Evolutionary conservation across 2,797 vertebrate species (phyloP).

Genomic region (Myiothlypis chrysogaster): DNA sequence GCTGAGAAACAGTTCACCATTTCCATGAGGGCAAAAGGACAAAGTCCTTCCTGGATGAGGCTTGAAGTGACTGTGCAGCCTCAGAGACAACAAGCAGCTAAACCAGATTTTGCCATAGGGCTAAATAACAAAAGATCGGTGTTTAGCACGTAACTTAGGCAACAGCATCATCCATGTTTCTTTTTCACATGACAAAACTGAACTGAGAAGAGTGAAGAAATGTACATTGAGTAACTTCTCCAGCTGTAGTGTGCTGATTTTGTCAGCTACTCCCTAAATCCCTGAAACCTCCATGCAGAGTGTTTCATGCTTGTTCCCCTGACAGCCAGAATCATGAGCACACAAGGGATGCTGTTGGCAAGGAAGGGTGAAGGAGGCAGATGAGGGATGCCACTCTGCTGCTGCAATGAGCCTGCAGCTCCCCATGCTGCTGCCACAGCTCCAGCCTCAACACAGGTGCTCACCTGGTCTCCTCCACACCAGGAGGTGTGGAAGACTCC

Average conservation of each 20-base stretch:
- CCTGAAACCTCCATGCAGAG: not conserved
- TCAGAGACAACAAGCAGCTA: not conserved
- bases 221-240: not conserved
- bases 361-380: not conserved
- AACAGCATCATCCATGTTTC: not conserved
- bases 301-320: not conserved
- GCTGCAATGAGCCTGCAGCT: not conserved
- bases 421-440: not conserved
- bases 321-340: rapidly evolving
- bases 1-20: rapidly evolving
- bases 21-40: not conserved
- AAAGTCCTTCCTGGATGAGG: not conserved
- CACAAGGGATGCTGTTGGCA: rapidly evolving
- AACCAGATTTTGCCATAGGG: not conserved
- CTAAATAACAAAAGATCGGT: not conserved
- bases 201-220: not conserved
- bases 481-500: no score
- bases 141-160: not conserved
- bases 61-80: not conserved
- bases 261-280: not conserved
- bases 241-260: not conserved
- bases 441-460: not conserved
- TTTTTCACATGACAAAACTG: not conserved
- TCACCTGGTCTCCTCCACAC: not conserved
- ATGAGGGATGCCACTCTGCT: rapidly evolving